Base-by-base conservation (phyloP, 2,888 invertebrate species). In the Pyrocoelia pectoralis region DNA sequence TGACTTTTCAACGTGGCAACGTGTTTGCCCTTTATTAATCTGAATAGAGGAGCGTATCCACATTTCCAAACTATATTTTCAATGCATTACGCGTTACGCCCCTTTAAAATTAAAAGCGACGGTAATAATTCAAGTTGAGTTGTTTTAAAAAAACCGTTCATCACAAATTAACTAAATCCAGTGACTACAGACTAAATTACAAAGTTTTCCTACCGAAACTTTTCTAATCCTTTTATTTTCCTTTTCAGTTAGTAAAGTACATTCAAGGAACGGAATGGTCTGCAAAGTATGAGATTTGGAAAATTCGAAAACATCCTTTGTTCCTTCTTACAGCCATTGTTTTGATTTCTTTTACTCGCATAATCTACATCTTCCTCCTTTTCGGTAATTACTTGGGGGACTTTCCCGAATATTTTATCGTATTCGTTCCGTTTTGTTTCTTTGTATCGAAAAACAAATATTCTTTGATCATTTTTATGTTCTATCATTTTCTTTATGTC, bases 221-320 rank as follows among this genome's bases (percentile, higher is more conserved):
- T 68, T 66, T 68, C 63, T 68, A 68, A 66, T 68, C 67, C 67
- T 67, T 67, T 67, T 66, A 63, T 66, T 66, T 68, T 68, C 59
- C 57, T 49, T 54, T 51, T 28, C 43, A 53, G 51, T 49, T 58
- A 51, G 55, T 54, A 62, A 65, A 38, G n/a, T 17, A 38, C 38
- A 52, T 18, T 24, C 38, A 15, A 10, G 38, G 10, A 18, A 40
- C 13, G 41, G 15, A 52, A 18, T 52, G 40, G 33, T 4, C 33
- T 33, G 33, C 8, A 33, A 33, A 33, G 33, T 33, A 51, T 51
- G 28, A 14, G 33, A 33, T 51, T 10, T 33, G 29, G 29, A 14
- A 15, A 15, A 43, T 15, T 43, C 17, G 14, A 43, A 43, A 43
- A 43, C 14, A 43, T 43, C 14, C 17, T 15, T 46, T 15, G 15